Base-by-base conservation (phyloP, 2,888 invertebrate species). In the Sminthurinus aureus region DNA sequence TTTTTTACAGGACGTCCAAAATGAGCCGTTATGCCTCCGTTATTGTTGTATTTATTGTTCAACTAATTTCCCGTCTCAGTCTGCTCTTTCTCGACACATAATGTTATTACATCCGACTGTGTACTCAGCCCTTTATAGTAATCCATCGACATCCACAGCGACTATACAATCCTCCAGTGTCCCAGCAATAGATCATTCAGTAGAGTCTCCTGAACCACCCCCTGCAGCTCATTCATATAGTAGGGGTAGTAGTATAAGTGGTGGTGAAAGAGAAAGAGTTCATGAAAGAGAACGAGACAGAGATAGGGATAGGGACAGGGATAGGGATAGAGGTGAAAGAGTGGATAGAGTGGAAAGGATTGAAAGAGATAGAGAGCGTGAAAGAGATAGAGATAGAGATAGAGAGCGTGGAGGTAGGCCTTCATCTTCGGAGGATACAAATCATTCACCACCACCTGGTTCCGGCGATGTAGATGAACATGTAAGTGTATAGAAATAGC, bases 11-110 rank as follows among this genome's bases (percentile, higher is more conserved):
- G 80, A 80, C 76, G 77, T 77, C 77, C 82, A 82, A 69, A 82
- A 82, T 58, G 82, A 82, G 73, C 93, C 93, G 89, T 85, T 88
- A 52, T 87, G 87, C 83, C 85, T 88, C 78, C 88, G 88, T 18
- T 87, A 85, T 79, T 87, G 87, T 76, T 87, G 87, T 82, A 87
- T 87, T 9, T 87, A 88, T 79, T 87, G 88, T 77, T 87, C 88
- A 75, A 86, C 87, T 51, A 88, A 87, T 74, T 88, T 87, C 75
- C 86, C 88, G 71, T 87, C 86, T 67, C 87, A 87, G 84, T 84
- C 86, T 52, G 85, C 85, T 84, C 86, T 88, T 20, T 86, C 86
- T 76, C 85, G 87, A 69, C 88, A 88, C 84, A 87, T 88, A 18
- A 87, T 87, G 88, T 76, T 87, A 50, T 81, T 87, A 38, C 88